A percentile compares a stretch with the other conserved stretches of the same genome.
Evolutionary conservation across 2,888 invertebrate species (phyloP).

Genomic region (Heliconius charithonia): DNA sequence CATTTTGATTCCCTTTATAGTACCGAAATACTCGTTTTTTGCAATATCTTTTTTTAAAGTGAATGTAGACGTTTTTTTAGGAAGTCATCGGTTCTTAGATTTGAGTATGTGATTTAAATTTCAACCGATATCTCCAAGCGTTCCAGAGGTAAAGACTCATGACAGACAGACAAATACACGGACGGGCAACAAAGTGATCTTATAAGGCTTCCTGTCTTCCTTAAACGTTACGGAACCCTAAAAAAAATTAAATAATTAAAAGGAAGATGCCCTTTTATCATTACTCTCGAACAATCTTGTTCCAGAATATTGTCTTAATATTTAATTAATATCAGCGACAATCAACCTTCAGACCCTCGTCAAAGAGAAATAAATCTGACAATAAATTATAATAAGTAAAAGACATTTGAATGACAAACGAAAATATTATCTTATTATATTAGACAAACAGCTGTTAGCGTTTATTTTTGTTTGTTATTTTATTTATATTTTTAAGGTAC

Average conservation of each 20-base stretch:
- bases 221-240: no score
- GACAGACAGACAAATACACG: no score
- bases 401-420: constrained; percentile 24
- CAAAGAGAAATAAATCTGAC: constrained; percentile 36
- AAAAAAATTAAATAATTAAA: background rate
- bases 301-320: constrained; percentile 26
- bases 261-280: background rate
- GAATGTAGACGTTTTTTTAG: no score
- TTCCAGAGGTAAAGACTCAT: no score
- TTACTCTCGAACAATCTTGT: constrained; percentile 2
- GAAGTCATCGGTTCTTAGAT: no score
- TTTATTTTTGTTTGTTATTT: background rate
- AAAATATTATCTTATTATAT: constrained; percentile 17
- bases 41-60: no score
- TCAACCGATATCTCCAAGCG: no score
- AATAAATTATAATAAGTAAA: constrained; percentile 36
- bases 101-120: no score
- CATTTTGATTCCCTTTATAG: no score
- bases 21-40: no score
- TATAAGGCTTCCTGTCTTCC: no score
- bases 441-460: background rate
- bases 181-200: no score
- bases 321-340: constrained; percentile 41
- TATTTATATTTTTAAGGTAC: background rate
- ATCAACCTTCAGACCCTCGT: constrained; percentile 37